Evolutionary conservation across 2,113 vertebrate genomes (phyloP).

Genomic region (Pseudonaja textilis): DNA sequence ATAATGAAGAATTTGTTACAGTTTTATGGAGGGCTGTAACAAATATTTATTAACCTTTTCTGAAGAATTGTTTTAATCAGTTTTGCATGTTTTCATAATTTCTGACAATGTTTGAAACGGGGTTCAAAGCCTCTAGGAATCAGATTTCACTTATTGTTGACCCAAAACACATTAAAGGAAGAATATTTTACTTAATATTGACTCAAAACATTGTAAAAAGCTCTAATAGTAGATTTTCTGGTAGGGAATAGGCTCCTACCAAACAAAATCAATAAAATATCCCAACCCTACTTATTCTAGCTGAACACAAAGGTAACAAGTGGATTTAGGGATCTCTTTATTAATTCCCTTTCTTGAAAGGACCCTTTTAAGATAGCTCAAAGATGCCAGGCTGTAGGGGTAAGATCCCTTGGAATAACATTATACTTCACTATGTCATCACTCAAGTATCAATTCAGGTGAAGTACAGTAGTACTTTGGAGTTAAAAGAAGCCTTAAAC

Average conservation of each 20-base stretch:
- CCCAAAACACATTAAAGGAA: neutral
- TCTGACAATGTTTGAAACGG: neutral
- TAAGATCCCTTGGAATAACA: neutral
- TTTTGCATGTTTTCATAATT: slow-evolving; percentile 5
- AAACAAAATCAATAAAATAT: neutral
- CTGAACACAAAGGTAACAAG: slow-evolving; percentile 6
- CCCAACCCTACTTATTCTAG: neutral
- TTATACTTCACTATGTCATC: neutral
- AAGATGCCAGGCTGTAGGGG: neutral
- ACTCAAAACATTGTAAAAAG: slow-evolving; percentile 12
- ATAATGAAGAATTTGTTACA: neutral
- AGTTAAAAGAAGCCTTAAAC: neutral
- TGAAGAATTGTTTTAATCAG: neutral
- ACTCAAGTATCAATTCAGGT: slow-evolving; percentile 1
- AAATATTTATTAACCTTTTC: neutral
- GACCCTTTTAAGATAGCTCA: slow-evolving; percentile 1
- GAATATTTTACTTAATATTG: neutral
- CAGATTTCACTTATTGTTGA: neutral
- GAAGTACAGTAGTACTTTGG: neutral
- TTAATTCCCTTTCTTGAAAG: neutral
- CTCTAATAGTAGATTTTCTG: slow-evolving; percentile 15
- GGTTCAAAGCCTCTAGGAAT: neutral
- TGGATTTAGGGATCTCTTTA: slow-evolving; percentile 14
- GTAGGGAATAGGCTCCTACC: neutral
- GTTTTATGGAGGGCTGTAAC: neutral